Evolutionary conservation across 2,113 vertebrate genomes (phyloP), one percentile per base, ranked within the genome.

Genomic region (Apodemus speciosus): DNA sequence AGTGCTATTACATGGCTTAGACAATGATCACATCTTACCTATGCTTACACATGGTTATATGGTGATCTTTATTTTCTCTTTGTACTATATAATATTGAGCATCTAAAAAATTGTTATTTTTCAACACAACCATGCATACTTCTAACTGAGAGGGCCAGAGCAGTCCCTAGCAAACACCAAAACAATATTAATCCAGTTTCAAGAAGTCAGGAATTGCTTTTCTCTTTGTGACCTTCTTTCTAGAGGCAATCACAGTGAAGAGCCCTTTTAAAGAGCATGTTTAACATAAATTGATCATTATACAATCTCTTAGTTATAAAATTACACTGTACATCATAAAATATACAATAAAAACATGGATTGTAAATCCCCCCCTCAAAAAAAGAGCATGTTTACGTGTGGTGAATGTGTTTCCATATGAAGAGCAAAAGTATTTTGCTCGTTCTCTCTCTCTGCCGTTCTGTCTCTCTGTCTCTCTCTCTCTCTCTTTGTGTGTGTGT

Each of bases 31-130:
- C 46, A 9, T 49, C 3, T 91, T 83, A 62, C 9, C 35, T 91
- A 4, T 76, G 30, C 94, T 86, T 84, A 92, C 25, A 77, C 30
- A 14, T 75, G 16, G 43, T 85, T 83, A 30, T 27, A 43, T 30
- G 62, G 10, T 38, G 21, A 43, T 58, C 43, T 58, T 91, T 30
- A 46, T 80, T 91, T 87, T 94, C 38, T 84, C 58, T 92, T 58
- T 20, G 69, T n/a, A 32, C 18, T 30, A 90, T 35, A 27, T 64
- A 7, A 73, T 73, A 23, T 3, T 30, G 46, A 72, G n/a, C 0
- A 38, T 49, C 27, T 80, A 14, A 11, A 66, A 32, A 51, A 35
- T 9, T 60, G 81, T 73, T 51, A 51, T 9, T 35, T 35, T 86
- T 56, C 30, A 56, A 27, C 13, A 83, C 32, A 43, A 73, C 51